Evolutionary conservation across 2,797 vertebrate species (phyloP).

Genomic region (Cephalopachus bancanus): DNA sequence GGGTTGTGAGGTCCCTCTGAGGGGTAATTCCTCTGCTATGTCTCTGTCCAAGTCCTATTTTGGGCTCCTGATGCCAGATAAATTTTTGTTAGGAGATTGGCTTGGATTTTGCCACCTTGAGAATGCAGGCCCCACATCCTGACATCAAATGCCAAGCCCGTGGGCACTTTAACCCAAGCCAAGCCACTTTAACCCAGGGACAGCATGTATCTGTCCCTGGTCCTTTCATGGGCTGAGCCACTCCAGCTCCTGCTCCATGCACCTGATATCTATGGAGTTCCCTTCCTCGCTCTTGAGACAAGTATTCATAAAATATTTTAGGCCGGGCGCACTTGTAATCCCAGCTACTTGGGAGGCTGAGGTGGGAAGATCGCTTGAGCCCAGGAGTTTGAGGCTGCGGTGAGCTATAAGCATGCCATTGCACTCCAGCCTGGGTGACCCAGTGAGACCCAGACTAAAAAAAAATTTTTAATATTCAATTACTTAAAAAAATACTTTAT

Average conservation of each 20-base stretch:
- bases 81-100: not conserved
- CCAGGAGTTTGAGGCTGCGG: rapidly evolving
- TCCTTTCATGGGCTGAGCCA: not conserved
- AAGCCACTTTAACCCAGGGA: not conserved
- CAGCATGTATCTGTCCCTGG: not conserved
- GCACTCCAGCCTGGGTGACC: not conserved
- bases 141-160: not conserved
- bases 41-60: not conserved
- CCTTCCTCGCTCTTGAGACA: not conserved
- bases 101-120: not conserved
- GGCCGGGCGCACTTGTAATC: not conserved
- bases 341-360: not conserved
- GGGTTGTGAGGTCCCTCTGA: not conserved
- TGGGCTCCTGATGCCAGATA: not conserved
- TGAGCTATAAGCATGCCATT: not conserved
- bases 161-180: not conserved
- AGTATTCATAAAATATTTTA: not conserved
- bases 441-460: not conserved
- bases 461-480: not conserved
- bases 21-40: not conserved
- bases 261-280: not conserved
- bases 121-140: not conserved
- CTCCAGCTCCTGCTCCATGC: not conserved
- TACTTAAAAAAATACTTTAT: not conserved
- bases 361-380: not conserved